phyloP scores from a whole-genome alignment of 2,797 vertebrate genomes.

The Naso thynnoides region DNA sequence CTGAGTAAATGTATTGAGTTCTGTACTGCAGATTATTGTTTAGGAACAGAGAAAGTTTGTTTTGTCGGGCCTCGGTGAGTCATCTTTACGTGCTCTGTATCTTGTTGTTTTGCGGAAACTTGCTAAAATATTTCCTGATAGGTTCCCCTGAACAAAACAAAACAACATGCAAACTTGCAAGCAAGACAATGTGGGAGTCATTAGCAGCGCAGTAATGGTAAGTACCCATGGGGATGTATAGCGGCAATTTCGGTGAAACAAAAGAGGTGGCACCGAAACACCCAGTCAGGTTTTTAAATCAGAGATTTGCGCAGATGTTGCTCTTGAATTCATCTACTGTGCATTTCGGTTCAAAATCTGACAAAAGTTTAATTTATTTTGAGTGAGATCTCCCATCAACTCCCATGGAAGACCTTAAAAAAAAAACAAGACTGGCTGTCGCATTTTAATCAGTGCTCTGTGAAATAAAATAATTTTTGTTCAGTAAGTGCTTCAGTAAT shows the following conservation, averaged over 20 bases:
- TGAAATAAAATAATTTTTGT: background rate
- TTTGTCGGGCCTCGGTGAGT: slow-evolving; percentile 40
- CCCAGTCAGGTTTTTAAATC: background rate
- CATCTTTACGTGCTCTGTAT: slow-evolving; percentile 24
- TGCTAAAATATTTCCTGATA: slow-evolving; percentile 44
- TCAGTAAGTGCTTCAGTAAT: too few species aligned
- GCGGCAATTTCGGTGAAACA: slow-evolving; percentile 11
- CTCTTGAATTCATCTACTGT: background rate
- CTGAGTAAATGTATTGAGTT: slow-evolving; percentile 1
- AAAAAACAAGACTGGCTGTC: background rate
- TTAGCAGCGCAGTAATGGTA: slow-evolving; percentile 18
- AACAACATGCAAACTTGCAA: slow-evolving; percentile 13
- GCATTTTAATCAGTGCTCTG: background rate
- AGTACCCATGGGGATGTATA: slow-evolving; percentile 10
- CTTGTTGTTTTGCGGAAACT: slow-evolving; percentile 31
- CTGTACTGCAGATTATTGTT: slow-evolving; percentile 28
- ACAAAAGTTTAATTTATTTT: background rate
- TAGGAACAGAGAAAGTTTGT: slow-evolving; percentile 24
- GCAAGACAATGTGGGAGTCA: slow-evolving; percentile 44
- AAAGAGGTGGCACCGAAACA: background rate
- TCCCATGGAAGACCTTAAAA: background rate
- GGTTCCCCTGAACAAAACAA: slow-evolving; percentile 39
- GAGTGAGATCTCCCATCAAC: background rate
- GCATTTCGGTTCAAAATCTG: background rate
- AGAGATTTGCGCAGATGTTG: background rate